Conservation (phyloP, 2,113 vertebrate species). For the Drymodes brunneopygia region DNA sequence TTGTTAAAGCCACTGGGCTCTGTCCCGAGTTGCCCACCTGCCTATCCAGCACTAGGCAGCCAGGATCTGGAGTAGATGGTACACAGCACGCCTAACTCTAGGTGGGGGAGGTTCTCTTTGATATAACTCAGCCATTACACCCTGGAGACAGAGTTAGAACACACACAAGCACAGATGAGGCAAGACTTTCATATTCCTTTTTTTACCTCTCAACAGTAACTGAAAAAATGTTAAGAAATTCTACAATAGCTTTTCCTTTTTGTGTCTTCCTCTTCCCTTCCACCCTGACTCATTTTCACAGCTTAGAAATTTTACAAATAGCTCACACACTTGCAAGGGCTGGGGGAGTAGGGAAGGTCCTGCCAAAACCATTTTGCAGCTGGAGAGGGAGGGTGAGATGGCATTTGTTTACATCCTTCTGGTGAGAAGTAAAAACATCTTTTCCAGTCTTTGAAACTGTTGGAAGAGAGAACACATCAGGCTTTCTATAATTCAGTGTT, state of each 20-base stretch:
- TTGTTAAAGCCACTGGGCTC: not conserved
- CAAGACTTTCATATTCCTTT: not conserved
- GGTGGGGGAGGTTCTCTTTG: not conserved
- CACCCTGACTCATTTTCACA: conserved; percentile 35
- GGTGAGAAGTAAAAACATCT: conserved; percentile 30
- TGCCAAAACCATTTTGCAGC: conserved; percentile 58
- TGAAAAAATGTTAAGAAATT: not conserved
- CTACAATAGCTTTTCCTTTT: conserved; percentile 4
- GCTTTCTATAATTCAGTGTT: not conserved
- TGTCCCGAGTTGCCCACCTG: conserved; percentile 22
- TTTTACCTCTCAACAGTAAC: not conserved
- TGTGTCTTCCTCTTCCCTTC: not conserved
- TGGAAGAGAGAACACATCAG: not conserved
- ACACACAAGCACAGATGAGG: not conserved
- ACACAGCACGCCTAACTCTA: not conserved
- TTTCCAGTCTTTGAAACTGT: conserved; percentile 25
- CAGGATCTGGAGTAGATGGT: not conserved
- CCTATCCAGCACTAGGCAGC: not conserved
- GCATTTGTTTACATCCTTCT: conserved; percentile 51
- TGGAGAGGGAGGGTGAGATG: conserved; percentile 43
- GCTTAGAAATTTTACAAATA: conserved; percentile 58
- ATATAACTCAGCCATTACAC: conserved; percentile 7
- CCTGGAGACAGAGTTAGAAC: not conserved
- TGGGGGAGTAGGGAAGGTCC: conserved; percentile 47
- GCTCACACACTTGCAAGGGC: conserved; percentile 30